These are phyloP conservation scores for Paradisaea rubra DNA, from an alignment of 2,113 vertebrate genomes.

Conservation along the genomic window DNA sequence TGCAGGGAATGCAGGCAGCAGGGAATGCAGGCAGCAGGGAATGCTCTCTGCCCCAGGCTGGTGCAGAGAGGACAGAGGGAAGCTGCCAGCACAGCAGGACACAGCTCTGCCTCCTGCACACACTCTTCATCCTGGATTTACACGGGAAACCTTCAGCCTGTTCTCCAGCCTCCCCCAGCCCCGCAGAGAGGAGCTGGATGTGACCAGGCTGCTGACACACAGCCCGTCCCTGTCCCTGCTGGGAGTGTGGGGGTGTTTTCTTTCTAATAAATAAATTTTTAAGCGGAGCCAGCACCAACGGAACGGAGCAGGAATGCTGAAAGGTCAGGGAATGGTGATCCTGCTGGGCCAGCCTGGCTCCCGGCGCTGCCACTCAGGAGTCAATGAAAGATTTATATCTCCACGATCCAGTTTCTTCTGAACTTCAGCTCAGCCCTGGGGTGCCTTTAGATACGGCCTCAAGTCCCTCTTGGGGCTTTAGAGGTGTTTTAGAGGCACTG, in stretches of 20 bases:
- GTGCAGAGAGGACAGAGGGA: background rate
- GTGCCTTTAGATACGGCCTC: background rate
- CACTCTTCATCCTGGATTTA: background rate
- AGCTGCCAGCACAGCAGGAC: background rate
- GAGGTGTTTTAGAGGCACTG: background rate
- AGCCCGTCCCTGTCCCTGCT: background rate
- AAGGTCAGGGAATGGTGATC: background rate
- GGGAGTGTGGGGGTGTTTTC: background rate
- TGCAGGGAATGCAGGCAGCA: background rate
- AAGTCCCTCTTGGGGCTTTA: background rate
- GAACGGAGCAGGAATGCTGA: background rate
- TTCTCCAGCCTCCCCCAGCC: background rate
- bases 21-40: background rate
- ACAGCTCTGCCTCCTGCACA: background rate
- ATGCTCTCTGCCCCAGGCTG: background rate
- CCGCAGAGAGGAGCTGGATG: background rate
- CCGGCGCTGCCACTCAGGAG: background rate
- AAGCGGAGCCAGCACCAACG: background rate
- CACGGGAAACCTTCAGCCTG: background rate
- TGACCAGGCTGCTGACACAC: background rate
- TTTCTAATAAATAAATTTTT: background rate
- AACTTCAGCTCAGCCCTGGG: background rate
- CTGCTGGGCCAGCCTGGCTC: background rate
- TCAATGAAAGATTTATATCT: background rate
- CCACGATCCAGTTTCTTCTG: constrained; percentile 8